These are phyloP conservation scores for Yoshiicerus persimilis DNA, from an alignment of 1,140 invertebrate species.

Conservation along the genomic window DNA sequence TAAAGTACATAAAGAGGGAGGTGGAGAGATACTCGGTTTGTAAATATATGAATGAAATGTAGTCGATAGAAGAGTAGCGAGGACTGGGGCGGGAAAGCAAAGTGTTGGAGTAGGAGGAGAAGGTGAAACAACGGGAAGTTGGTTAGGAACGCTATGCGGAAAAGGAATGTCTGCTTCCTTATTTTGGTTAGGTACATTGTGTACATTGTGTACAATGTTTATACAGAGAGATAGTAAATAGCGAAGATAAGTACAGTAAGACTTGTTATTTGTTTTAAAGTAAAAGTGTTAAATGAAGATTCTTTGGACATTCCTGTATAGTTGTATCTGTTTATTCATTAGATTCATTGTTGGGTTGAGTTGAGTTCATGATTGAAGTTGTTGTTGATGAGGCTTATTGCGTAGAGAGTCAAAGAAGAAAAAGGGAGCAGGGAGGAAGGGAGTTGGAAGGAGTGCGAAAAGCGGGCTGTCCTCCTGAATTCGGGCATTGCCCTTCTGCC, in stretches of 20 bases:
- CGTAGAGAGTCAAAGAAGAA: background rate
- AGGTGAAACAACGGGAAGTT: conserved; percentile 4
- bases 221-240: too few relatives aligned
- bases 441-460: background rate
- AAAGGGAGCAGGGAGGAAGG: background rate
- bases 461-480: background rate
- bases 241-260: too few relatives aligned
- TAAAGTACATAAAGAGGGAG: background rate
- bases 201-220: background rate
- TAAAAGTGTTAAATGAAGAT: background rate
- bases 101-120: background rate
- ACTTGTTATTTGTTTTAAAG: background rate
- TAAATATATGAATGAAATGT: background rate
- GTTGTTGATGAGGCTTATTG: too few relatives aligned
- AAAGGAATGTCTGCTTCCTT: background rate
- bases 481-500: background rate
- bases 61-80: background rate
- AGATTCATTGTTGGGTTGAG: background rate
- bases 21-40: background rate
- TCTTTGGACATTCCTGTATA: background rate
- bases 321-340: background rate
- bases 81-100: background rate
- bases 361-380: background rate
- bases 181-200: background rate
- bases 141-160: background rate